Evolutionary conservation across 2,113 vertebrate genomes (phyloP), one percentile per base, ranked within the genome.

Genomic region (Pangasianodon hypophthalmus): DNA sequence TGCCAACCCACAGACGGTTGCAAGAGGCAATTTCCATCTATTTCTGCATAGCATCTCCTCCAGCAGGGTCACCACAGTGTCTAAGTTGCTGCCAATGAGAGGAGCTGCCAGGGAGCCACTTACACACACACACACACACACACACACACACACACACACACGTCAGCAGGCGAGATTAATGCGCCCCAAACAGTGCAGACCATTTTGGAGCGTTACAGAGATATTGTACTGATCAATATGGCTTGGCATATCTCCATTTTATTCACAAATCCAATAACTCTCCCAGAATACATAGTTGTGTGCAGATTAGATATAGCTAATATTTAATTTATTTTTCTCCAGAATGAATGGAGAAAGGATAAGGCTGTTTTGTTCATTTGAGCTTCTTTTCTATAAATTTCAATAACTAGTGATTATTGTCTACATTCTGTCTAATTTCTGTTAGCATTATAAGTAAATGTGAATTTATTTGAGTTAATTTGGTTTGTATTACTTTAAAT

Each of bases 1-100:
- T 85, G 81, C 69, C 82, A 89, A 88, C 83, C 90, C 90, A 92
- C 93, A 88, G 89, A 93, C 86, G 79, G 88, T 84, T 84, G 90
- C 92, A 93, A 93, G 90, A 94, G 91, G 92, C 93, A 93, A 90
- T 95, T 94, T 94, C 91, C 94, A 95, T 92, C 84, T 94, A 94
- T 94, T 94, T 93, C 92, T 91, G 89, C 84, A 91, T 92, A 92
- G 91, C 83, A 92, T 94, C 71, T 89, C 67, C 89, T 91, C 89
- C 90, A 88, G 93, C 91, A 82, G 91, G 91, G 93, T 92, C 91
- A 89, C 85, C 62, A 81, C 77, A 82, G 88, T 90, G 91, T 90
- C 87, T 92, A 92, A 92, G 89, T 94, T 91, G 92, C 88, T 88
- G 89, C 89, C 92, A 89, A 91, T 92, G 90, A 91, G 92, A 91